phyloP scores from a whole-genome alignment of 2,113 vertebrate species.

The Crotalus viridis region DNA sequence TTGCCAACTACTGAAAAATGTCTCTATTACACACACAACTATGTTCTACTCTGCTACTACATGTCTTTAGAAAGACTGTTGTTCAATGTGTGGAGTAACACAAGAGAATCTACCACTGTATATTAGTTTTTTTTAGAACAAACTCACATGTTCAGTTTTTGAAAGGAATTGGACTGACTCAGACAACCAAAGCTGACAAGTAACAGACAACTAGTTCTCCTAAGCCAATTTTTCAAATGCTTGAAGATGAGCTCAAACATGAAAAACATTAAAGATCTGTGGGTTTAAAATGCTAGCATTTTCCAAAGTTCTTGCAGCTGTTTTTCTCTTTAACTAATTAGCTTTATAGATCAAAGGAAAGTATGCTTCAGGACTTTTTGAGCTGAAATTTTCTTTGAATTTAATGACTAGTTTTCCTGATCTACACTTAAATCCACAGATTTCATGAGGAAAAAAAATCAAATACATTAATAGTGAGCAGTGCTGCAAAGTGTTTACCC shows the following conservation, averaged over 20 bases:
- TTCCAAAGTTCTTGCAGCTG: slow-evolving; percentile 29
- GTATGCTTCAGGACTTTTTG: slow-evolving; percentile 34
- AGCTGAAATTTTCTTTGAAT: slow-evolving; percentile 27
- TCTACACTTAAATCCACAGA: slow-evolving; percentile 80
- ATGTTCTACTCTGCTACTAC: background rate
- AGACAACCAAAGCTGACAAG: slow-evolving; percentile 77
- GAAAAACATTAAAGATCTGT: slow-evolving; percentile 70
- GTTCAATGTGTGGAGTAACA: background rate
- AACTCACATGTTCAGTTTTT: slow-evolving; percentile 59
- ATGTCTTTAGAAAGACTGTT: background rate
- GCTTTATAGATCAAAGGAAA: slow-evolving; percentile 40
- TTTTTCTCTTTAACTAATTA: slow-evolving; percentile 30
- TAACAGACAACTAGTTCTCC: slow-evolving; percentile 84
- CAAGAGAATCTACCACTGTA: background rate
- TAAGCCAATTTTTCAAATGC: slow-evolving; percentile 52
- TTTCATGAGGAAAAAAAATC: slow-evolving; percentile 67
- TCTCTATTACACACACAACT: background rate
- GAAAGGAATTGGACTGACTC: slow-evolving; percentile 73
- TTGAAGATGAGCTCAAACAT: slow-evolving; percentile 61
- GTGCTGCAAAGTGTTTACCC: slow-evolving; percentile 71
- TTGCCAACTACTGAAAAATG: background rate
- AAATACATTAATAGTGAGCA: slow-evolving; percentile 76
- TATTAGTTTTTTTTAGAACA: background rate
- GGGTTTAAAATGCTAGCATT: slow-evolving; percentile 71
- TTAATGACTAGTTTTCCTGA: slow-evolving; percentile 51